phyloP scores from a whole-genome alignment of 2,797 vertebrate genomes.

The Loriculus beryllinus region DNA sequence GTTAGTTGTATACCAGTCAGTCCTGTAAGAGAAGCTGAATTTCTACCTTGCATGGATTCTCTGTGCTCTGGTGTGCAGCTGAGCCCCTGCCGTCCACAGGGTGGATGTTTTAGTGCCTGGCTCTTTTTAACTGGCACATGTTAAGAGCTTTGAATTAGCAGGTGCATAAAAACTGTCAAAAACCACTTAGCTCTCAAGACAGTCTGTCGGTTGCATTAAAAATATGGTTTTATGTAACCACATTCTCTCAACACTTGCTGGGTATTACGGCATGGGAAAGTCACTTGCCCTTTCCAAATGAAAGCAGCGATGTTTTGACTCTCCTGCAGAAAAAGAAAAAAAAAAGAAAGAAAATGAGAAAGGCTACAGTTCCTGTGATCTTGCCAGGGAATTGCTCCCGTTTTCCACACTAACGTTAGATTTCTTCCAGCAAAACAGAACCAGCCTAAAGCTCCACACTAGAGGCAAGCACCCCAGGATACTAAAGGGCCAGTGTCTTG shows the following conservation, averaged over 20 bases:
- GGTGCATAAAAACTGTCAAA: conserved; percentile 84
- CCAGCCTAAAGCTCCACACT: not conserved
- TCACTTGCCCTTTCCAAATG: conserved; percentile 51
- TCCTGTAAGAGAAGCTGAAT: conserved; percentile 1
- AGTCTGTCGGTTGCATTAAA: conserved; percentile 79
- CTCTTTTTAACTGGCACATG: conserved; percentile 83
- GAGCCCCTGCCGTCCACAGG: conserved; percentile 58
- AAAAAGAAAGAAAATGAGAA: not conserved
- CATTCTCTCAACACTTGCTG: conserved; percentile 73
- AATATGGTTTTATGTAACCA: conserved; percentile 77
- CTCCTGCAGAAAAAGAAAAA: not conserved
- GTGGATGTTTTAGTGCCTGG: conserved; percentile 79
- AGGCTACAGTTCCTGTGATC: conserved; percentile 7
- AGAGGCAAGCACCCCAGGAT: not conserved
- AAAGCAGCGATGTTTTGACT: conserved; percentile 37
- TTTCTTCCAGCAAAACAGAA: not conserved
- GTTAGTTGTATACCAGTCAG: not conserved
- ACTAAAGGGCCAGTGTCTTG: not conserved
- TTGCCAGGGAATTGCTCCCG: conserved; percentile 23
- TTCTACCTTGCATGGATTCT: conserved; percentile 55
- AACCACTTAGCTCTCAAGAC: conserved; percentile 81
- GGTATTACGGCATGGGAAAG: conserved; percentile 68
- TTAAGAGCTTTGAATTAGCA: conserved; percentile 83
- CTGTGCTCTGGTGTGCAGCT: conserved; percentile 67
- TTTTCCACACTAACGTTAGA: not conserved